These are phyloP conservation scores for Pangasius djambal DNA, from an alignment of 2,797 vertebrate species.

Conservation along the genomic window DNA sequence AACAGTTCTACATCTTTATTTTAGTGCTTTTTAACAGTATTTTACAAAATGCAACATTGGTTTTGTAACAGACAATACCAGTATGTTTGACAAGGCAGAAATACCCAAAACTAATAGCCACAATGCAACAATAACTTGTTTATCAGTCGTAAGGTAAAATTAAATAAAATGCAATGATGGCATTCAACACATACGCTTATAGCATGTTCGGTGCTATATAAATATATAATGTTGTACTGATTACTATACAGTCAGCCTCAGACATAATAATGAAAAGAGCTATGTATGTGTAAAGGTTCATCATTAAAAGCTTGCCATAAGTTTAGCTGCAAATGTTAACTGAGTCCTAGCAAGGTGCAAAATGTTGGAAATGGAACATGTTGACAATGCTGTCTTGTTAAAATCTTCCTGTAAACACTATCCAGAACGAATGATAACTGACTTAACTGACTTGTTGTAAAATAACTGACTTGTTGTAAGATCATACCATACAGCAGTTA, in stretches of 20 bases:
- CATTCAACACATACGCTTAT: background rate
- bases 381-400: background rate
- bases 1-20: background rate
- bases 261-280: background rate
- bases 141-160: background rate
- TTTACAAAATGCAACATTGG: background rate
- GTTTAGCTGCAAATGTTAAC: background rate
- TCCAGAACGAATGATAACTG: background rate
- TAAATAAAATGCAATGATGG: background rate
- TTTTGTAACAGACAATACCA: background rate
- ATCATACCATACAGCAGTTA: background rate
- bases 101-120: background rate
- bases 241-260: background rate
- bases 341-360: background rate
- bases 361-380: background rate
- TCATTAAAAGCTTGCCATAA: slow-evolving; percentile 7
- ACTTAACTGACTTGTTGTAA: background rate
- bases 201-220: background rate
- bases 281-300: background rate
- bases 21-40: background rate
- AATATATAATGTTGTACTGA: background rate
- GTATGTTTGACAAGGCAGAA: background rate
- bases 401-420: background rate
- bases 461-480: background rate
- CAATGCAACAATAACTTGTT: background rate